Percentiles rank a stretch among this genome's conserved stretches.
phyloP scores from a whole-genome alignment of 1,140 invertebrate species.

The Phocides pigmalion region DNA sequence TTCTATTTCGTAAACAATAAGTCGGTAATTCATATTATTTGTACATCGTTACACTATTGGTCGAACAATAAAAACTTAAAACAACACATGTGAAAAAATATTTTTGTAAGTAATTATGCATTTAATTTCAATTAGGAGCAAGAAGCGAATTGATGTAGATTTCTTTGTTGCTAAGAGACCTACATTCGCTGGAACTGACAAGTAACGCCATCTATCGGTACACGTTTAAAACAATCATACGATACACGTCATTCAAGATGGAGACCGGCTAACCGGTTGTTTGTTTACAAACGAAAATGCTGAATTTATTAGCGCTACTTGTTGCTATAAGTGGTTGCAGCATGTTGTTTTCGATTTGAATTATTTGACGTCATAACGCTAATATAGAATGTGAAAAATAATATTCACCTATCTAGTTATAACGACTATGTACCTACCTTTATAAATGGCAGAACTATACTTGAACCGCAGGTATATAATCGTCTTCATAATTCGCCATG shows the following conservation, averaged over 20 bases:
- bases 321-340: constrained; percentile 17
- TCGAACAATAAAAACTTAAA: too few species aligned
- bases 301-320: constrained; percentile 19
- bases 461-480: too few species aligned
- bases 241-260: constrained; percentile 13
- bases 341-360: constrained; percentile 17
- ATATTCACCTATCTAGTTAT: not conserved
- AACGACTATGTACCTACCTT: too few species aligned
- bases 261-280: constrained; percentile 6
- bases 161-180: constrained; percentile 20
- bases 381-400: not conserved
- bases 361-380: constrained; percentile 1
- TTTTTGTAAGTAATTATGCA: too few species aligned
- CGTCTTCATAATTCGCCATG: too few species aligned
- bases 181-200: not conserved
- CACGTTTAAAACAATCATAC: constrained; percentile 2
- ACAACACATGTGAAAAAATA: too few species aligned
- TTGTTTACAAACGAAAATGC: constrained; percentile 22
- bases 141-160: not conserved
- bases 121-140: too few species aligned
- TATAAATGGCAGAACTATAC: too few species aligned
- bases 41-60: too few species aligned
- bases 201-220: constrained; percentile 15
- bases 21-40: too few species aligned
- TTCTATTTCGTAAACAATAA: not conserved